Evolutionary conservation across 92 coral and sea anemone genomes (phyloP).

Genomic region (Blastomussa wellsi): DNA sequence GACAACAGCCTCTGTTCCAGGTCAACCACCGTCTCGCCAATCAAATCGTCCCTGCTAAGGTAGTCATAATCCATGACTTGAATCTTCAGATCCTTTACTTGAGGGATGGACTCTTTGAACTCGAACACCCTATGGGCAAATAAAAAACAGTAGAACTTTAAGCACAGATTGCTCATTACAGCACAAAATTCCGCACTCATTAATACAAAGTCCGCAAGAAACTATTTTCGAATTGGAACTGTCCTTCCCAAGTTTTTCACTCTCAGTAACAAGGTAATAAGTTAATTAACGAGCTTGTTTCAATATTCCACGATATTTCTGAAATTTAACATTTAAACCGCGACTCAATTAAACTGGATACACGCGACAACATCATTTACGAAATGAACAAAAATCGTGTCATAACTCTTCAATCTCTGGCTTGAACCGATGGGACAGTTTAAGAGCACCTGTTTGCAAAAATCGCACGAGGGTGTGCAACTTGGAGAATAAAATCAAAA

Average conservation of each 20-base stretch:
- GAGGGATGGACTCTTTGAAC: conserved; percentile 86
- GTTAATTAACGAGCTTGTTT: too few species aligned
- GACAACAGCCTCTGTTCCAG: conserved; percentile 92
- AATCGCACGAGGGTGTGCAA: too few species aligned
- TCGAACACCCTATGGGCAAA: conserved; percentile 81
- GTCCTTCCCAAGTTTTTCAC: too few species aligned
- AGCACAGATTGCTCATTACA: neutral
- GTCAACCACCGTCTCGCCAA: conserved; percentile 93
- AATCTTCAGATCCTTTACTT: conserved; percentile 86
- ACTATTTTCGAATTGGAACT: neutral
- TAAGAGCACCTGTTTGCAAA: too few species aligned
- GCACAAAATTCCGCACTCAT: neutral
- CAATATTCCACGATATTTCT: too few species aligned
- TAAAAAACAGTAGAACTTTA: neutral
- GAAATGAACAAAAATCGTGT: too few species aligned
- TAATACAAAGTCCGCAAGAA: neutral
- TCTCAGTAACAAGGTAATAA: too few species aligned
- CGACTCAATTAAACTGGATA: neutral
- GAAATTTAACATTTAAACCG: neutral
- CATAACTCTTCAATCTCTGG: neutral
- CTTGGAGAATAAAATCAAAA: too few species aligned
- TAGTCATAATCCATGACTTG: conserved; percentile 90
- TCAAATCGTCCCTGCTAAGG: conserved; percentile 84
- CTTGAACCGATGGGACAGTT: neutral
- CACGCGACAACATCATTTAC: too few species aligned